Percentiles rank a stretch among this genome's conserved stretches.
These are phyloP conservation scores for Neomicropteryx cornuta DNA, from an alignment of 1,140 invertebrate genomes.

Conservation along the genomic window DNA sequence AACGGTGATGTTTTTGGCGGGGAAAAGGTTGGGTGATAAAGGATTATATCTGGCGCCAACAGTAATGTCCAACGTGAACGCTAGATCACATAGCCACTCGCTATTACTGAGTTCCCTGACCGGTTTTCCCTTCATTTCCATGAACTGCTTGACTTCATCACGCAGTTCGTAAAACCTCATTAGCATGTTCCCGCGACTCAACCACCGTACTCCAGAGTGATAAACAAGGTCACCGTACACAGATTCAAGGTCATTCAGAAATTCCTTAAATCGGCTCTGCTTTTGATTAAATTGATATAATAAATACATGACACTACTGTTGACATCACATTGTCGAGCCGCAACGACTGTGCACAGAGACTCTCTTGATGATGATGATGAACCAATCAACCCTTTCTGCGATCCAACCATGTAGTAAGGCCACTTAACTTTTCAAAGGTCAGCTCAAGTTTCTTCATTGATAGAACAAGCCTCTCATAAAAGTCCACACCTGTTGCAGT, in stretches of 20 bases:
- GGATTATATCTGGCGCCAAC: no score
- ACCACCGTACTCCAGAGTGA: constrained; percentile 19
- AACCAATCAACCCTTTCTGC: constrained; percentile 18
- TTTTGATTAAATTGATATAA: constrained; percentile 24
- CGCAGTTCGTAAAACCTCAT: constrained; percentile 15
- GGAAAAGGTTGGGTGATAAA: no score
- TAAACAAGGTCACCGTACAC: constrained; percentile 20
- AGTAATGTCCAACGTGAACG: constrained; percentile 13
- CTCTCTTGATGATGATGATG: constrained; percentile 23
- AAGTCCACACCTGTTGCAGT: constrained; percentile 10
- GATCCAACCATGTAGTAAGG: constrained; percentile 20
- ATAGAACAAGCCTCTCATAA: constrained; percentile 6
- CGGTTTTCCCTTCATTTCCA: constrained; percentile 14
- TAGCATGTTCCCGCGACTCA: constrained; percentile 19
- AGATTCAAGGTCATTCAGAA: constrained; percentile 19
- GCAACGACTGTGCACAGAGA: constrained; percentile 17
- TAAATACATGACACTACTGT: constrained; percentile 20
- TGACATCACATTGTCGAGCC: constrained; percentile 21
- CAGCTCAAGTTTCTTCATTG: constrained; percentile 14
- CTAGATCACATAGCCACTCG: constrained; percentile 15
- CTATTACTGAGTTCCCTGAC: constrained; percentile 11
- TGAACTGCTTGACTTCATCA: constrained; percentile 14
- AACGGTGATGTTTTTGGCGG: no score
- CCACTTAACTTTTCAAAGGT: constrained; percentile 21
- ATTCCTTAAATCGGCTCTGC: constrained; percentile 21